These are phyloP conservation scores for Labeo rohita DNA, from an alignment of 2,113 vertebrate genomes.

Conservation along the genomic window DNA sequence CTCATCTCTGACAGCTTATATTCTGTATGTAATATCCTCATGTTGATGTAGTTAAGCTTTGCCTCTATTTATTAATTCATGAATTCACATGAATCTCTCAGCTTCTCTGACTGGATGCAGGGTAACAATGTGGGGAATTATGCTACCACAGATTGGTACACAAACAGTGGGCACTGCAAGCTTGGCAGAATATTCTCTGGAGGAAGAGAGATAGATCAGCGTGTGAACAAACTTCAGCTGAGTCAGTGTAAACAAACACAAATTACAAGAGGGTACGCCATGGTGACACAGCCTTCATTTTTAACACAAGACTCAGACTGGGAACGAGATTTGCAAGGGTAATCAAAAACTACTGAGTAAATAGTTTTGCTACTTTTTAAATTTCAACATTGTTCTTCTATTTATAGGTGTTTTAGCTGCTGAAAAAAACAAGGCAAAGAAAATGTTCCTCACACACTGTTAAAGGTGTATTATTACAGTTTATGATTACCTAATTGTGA, in stretches of 20 bases:
- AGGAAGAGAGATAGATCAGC: constrained; percentile 32
- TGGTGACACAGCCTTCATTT: constrained; percentile 26
- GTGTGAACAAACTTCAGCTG: constrained; percentile 34
- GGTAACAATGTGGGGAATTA: constrained; percentile 27
- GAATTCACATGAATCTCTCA: constrained; percentile 24
- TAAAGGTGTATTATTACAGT: not conserved
- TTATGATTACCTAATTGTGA: not conserved
- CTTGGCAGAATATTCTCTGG: constrained; percentile 34
- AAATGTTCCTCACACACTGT: not conserved
- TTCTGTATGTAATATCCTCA: constrained; percentile 18
- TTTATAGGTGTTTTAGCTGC: not conserved
- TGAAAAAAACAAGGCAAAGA: not conserved
- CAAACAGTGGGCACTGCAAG: constrained; percentile 27
- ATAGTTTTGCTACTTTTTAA: not conserved
- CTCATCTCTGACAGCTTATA: not conserved
- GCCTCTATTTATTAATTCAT: constrained; percentile 35
- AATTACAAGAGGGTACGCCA: constrained; percentile 15
- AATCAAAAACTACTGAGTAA: constrained; percentile 23
- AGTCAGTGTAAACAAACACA: constrained; percentile 40
- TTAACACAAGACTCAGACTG: not conserved
- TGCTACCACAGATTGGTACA: constrained; percentile 3
- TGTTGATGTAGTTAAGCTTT: constrained; percentile 33
- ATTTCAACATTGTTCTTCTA: not conserved
- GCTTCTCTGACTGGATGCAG: not conserved
- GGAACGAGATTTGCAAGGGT: not conserved